Conservation (phyloP, 2,113 vertebrate species). For the Nettapus auritus region DNA sequence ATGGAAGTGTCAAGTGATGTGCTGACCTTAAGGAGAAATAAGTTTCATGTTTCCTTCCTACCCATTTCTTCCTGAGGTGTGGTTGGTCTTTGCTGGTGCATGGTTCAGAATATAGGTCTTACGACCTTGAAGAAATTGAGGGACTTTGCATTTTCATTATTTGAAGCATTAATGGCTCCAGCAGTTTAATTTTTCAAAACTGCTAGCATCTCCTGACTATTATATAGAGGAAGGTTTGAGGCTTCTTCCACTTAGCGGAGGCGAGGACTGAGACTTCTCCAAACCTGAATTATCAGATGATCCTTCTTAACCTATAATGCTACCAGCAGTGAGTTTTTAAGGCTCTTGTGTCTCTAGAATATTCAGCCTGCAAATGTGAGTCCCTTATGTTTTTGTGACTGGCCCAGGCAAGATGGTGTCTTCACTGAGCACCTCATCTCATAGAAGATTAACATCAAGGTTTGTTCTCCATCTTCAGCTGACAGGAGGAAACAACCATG, state of each 20-base stretch:
- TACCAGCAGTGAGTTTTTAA: not conserved
- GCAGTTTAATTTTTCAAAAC: not conserved
- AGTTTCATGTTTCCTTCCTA: not conserved
- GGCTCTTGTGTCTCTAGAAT: not conserved
- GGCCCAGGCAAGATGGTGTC: not conserved
- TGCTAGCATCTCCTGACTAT: not conserved
- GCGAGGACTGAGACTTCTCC: not conserved
- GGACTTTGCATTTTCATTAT: not conserved
- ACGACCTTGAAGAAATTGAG: not conserved
- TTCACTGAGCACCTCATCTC: not conserved
- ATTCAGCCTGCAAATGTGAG: not conserved
- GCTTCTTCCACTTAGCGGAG: not conserved
- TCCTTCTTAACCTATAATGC: not conserved
- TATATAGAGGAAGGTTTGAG: not conserved
- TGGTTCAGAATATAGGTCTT: not conserved
- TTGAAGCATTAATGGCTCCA: not conserved
- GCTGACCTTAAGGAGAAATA: not conserved
- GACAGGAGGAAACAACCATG: not conserved
- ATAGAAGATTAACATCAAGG: not conserved
- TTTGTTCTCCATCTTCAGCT: not conserved
- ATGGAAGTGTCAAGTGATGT: not conserved
- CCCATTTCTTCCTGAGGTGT: not conserved
- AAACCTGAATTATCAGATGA: not conserved
- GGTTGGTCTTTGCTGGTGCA: not conserved
- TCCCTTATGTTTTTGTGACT: not conserved